These are phyloP conservation scores for Gonocerus acuteangulatus DNA, from an alignment of 2,888 invertebrate genomes.

Conservation along the genomic window DNA sequence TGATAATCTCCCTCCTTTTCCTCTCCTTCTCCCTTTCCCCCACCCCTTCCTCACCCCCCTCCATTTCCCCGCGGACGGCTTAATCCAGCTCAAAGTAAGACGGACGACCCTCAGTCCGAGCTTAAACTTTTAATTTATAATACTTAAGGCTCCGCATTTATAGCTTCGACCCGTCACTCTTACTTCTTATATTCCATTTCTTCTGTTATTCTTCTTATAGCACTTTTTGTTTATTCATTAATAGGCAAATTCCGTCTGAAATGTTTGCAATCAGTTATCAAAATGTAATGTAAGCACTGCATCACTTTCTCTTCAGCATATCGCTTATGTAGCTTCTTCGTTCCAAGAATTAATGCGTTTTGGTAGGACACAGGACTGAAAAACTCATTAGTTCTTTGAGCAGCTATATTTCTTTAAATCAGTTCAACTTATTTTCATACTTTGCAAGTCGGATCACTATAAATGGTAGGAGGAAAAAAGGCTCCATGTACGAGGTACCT, in stretches of 20 bases:
- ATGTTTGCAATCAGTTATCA: no score
- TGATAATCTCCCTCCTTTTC: slow-evolving; percentile 22
- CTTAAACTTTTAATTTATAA: slow-evolving; percentile 27
- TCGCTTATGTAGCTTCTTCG: background rate
- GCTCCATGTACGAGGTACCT: no score
- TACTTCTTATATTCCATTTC: background rate
- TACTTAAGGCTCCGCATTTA: slow-evolving; percentile 25
- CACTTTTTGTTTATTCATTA: no score
- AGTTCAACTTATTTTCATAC: no score
- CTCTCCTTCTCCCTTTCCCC: no score
- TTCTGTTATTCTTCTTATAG: background rate
- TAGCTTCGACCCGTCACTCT: background rate
- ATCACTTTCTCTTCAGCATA: background rate
- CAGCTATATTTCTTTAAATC: no score
- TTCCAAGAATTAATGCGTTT: background rate
- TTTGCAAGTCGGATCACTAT: no score
- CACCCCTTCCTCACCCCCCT: no score
- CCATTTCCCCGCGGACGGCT: slow-evolving; percentile 1
- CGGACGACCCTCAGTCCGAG: slow-evolving; percentile 21
- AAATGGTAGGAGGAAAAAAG: no score
- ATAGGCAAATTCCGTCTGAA: no score
- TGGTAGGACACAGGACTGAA: background rate
- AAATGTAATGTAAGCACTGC: no score
- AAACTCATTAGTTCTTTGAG: background rate
- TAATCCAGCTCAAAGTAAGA: slow-evolving; percentile 25